Conservation (phyloP, 2,888 invertebrate genomes). For the Xylocampa areola region DNA sequence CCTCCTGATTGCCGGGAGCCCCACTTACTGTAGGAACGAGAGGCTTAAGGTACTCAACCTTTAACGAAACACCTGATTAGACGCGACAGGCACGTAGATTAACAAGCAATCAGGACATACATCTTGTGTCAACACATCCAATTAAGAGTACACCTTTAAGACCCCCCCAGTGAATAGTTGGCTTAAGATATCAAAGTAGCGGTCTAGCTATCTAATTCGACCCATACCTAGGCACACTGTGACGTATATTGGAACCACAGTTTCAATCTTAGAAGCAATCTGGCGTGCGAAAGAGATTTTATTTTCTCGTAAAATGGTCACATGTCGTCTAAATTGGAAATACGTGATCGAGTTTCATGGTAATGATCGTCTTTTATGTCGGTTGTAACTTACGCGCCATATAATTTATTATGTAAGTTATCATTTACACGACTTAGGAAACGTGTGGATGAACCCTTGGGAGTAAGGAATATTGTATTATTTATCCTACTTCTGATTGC, state of each 20-base stretch:
- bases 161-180: slow-evolving; percentile 30
- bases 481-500: slow-evolving; percentile 20
- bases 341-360: slow-evolving; percentile 65
- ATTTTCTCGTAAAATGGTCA: slow-evolving; percentile 62
- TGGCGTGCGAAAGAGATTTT: slow-evolving; percentile 50
- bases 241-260: slow-evolving; percentile 28
- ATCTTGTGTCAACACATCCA: slow-evolving; percentile 33
- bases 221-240: slow-evolving; percentile 7
- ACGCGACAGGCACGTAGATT: slow-evolving; percentile 44
- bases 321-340: slow-evolving; percentile 66
- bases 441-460: slow-evolving; percentile 32
- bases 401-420: slow-evolving; percentile 62
- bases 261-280: slow-evolving; percentile 37
- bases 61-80: slow-evolving; percentile 28
- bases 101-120: slow-evolving; percentile 36
- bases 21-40: slow-evolving; percentile 27
- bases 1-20: slow-evolving; percentile 25
- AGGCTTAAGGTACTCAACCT: slow-evolving; percentile 19
- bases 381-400: slow-evolving; percentile 65
- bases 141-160: slow-evolving; percentile 34
- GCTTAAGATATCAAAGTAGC: slow-evolving; percentile 17
- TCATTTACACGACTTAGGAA: slow-evolving; percentile 36
- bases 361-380: slow-evolving; percentile 66
- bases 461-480: slow-evolving; percentile 14
- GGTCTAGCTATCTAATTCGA: slow-evolving; percentile 8